Percentiles rank a stretch among this genome's conserved stretches.
Evolutionary conservation across 2,113 vertebrate species (phyloP).

Genomic region (Heterotis niloticus): DNA sequence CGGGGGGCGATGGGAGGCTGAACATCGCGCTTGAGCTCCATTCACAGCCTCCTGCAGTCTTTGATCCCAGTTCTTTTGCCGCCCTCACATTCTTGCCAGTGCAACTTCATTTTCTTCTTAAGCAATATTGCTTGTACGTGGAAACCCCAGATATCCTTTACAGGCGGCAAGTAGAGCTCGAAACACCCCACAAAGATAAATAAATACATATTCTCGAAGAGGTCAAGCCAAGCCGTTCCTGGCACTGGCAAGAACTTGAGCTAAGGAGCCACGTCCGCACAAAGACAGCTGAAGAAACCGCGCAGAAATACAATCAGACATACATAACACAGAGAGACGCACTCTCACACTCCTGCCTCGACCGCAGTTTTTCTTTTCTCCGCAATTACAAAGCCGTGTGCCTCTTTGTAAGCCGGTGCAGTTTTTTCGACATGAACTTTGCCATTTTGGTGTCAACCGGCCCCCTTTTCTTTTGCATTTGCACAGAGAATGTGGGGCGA

Average conservation of each 20-base stretch:
- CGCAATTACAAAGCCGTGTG: conserved; percentile 65
- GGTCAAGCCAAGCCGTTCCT: conserved; percentile 69
- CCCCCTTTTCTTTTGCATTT: conserved; percentile 54
- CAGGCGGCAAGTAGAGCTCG: conserved; percentile 64
- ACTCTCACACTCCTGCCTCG: conserved; percentile 62
- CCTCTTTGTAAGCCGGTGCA: conserved; percentile 66
- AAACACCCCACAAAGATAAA: conserved; percentile 61
- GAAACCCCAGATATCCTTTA: conserved; percentile 52
- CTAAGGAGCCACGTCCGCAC: conserved; percentile 53
- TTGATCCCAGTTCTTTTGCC: conserved; percentile 45
- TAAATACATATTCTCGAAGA: conserved; percentile 75
- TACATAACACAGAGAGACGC: conserved; percentile 60
- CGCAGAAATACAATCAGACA: conserved; percentile 62
- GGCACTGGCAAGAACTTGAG: conserved; percentile 62
- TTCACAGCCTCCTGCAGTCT: conserved; percentile 49
- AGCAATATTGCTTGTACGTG: conserved; percentile 45
- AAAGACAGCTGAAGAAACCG: conserved; percentile 70
- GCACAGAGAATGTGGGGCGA: conserved; percentile 50
- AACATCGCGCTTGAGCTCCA: background rate
- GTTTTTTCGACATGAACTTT: conserved; percentile 61
- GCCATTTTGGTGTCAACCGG: conserved; percentile 67
- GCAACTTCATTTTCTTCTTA: conserved; percentile 37
- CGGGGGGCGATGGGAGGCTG: too few relatives aligned
- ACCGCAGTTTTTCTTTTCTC: conserved; percentile 69
- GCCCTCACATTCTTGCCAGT: background rate